phyloP scores from a whole-genome alignment of 2,888 invertebrate species.

The Brachycybe producta region DNA sequence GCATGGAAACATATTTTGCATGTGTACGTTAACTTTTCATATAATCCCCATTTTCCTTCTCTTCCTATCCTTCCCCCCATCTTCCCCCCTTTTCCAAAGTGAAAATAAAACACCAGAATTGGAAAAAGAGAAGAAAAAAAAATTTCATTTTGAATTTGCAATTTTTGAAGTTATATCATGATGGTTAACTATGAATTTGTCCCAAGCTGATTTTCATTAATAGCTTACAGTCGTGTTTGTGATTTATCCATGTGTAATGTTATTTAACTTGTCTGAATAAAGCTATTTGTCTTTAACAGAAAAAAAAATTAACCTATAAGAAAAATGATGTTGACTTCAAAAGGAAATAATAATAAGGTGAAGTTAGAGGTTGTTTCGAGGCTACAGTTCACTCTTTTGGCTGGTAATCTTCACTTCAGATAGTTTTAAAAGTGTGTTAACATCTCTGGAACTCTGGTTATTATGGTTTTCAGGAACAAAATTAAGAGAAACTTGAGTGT shows the following conservation, averaged over 20 bases:
- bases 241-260: conserved; percentile 29
- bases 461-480: too few species aligned
- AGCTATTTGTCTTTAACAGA: conserved; percentile 34
- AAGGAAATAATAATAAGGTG: too few species aligned
- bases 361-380: too few species aligned
- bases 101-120: too few species aligned
- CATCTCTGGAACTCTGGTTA: too few species aligned
- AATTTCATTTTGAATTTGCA: conserved; percentile 12
- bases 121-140: too few species aligned
- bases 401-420: too few species aligned
- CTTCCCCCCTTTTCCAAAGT: conserved; percentile 4
- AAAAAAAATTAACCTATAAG: conserved; percentile 11
- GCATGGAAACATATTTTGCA: conserved; percentile 15
- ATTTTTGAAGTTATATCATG: conserved; percentile 13
- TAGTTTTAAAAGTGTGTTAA: too few species aligned
- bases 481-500: too few species aligned
- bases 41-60: conserved; percentile 8
- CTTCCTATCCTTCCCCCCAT: background rate
- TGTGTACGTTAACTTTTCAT: conserved; percentile 13
- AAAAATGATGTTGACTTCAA: too few species aligned
- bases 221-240: conserved; percentile 29
- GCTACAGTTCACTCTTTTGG: too few species aligned
- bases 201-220: conserved; percentile 20
- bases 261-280: conserved; percentile 35
- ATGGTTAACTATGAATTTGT: conserved; percentile 17